These are phyloP conservation scores for Muntiacus reevesi DNA, from an alignment of 2,113 vertebrate species.

Conservation along the genomic window DNA sequence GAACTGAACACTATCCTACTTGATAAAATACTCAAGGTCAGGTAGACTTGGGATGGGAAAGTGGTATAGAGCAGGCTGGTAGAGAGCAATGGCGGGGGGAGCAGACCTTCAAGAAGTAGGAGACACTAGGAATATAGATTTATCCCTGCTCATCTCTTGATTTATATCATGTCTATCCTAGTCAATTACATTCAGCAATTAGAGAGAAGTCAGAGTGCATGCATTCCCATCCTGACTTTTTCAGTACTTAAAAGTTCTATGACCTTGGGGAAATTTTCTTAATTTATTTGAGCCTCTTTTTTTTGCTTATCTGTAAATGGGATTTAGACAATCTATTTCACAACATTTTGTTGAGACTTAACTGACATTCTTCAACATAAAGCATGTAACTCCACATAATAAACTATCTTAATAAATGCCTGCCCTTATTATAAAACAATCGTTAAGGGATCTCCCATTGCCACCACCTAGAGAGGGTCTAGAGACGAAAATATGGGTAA, in stretches of 20 bases:
- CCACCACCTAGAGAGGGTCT: background rate
- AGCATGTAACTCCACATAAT: background rate
- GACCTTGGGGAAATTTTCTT: background rate
- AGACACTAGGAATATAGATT: background rate
- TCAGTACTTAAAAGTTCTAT: background rate
- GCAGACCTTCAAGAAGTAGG: background rate
- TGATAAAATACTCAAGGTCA: slow-evolving; percentile 40
- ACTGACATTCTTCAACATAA: background rate
- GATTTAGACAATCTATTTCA: background rate
- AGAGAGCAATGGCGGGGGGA: background rate
- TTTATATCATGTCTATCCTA: background rate
- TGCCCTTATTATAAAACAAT: background rate
- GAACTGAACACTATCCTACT: slow-evolving; percentile 7
- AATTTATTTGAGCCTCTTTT: background rate
- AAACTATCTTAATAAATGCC: background rate
- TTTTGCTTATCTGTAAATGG: background rate
- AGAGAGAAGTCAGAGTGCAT: background rate
- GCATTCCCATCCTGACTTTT: background rate
- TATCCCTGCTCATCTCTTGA: background rate
- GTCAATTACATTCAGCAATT: background rate
- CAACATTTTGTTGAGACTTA: background rate
- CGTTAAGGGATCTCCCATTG: background rate
- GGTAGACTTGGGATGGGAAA: background rate
- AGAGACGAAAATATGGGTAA: background rate
- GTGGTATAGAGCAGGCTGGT: background rate